phyloP scores from a whole-genome alignment of 53 echinoderm and acorn worm species.

The Temnopleurus reevesii region DNA sequence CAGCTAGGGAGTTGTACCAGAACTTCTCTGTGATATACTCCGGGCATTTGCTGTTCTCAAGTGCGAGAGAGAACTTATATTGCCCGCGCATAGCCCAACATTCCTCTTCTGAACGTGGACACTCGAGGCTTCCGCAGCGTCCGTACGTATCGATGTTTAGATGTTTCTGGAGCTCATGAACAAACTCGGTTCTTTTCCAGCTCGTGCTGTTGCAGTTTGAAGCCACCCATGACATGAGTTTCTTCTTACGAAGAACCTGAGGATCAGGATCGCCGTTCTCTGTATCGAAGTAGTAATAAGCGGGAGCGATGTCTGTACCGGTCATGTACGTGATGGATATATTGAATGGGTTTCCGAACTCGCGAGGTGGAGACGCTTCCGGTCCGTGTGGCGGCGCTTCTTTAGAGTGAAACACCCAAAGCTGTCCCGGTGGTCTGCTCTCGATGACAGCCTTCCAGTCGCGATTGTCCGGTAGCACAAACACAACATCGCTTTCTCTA shows the following conservation, averaged over 20 bases:
- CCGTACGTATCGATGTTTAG: constrained; percentile 74
- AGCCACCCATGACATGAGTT: constrained; percentile 69
- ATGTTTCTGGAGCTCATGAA: constrained; percentile 52
- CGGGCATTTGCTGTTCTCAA: constrained; percentile 72
- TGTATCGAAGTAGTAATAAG: background rate
- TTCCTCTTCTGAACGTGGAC: constrained; percentile 31
- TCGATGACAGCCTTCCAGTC: background rate
- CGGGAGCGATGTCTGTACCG: background rate
- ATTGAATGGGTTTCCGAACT: constrained; percentile 49
- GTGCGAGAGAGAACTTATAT: constrained; percentile 77
- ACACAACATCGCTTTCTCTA: constrained; percentile 6
- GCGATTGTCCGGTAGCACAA: background rate
- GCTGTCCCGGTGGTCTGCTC: background rate
- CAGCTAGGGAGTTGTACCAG: constrained; percentile 64
- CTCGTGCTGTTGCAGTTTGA: constrained; percentile 69
- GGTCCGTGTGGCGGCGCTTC: background rate
- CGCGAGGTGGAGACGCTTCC: background rate
- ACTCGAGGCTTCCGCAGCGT: constrained; percentile 55
- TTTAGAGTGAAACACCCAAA: constrained; percentile 36
- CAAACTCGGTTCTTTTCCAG: constrained; percentile 66
- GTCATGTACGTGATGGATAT: constrained; percentile 61
- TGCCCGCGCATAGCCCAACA: constrained; percentile 44
- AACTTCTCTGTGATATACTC: constrained; percentile 85
- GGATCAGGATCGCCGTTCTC: background rate
- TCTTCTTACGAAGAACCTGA: constrained; percentile 48